A percentile compares a stretch with the other conserved stretches of the same genome.
Evolutionary conservation across 2,797 vertebrate species (phyloP).

Genomic region (Mormyrops attenuatus): DNA sequence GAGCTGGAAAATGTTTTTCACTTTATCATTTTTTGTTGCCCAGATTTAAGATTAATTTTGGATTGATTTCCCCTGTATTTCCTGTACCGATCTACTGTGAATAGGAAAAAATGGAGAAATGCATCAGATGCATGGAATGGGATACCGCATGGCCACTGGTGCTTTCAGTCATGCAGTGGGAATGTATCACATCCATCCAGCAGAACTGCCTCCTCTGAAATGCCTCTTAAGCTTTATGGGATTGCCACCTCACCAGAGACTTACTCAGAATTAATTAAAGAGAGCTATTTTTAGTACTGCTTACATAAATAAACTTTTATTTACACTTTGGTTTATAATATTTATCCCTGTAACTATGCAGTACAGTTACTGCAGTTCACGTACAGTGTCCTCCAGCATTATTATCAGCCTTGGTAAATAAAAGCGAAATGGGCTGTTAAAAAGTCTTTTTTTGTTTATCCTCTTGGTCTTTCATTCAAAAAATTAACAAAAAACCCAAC

Average conservation of each 20-base stretch:
- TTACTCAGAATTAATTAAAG: not conserved
- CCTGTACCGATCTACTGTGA: not conserved
- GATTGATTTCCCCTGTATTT: not conserved
- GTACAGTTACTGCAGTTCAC: not conserved
- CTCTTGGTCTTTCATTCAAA: not conserved
- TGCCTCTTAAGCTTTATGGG: not conserved
- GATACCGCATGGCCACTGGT: not conserved
- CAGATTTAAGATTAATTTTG: not conserved
- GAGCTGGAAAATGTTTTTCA: conserved; percentile 5
- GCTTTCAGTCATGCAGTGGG: not conserved
- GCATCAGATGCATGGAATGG: not conserved
- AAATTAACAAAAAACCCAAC: not conserved
- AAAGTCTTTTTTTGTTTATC: not conserved
- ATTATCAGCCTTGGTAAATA: not conserved
- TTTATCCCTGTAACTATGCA: not conserved
- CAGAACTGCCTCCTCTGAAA: not conserved
- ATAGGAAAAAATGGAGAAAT: not conserved
- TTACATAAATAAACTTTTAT: not conserved
- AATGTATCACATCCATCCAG: not conserved
- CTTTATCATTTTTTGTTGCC: not conserved
- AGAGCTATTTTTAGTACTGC: not conserved
- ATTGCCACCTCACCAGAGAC: not conserved
- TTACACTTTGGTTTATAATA: not conserved
- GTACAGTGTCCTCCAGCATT: not conserved
- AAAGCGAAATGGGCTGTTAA: not conserved